Evolutionary conservation across 2,888 invertebrate genomes (phyloP), one percentile per base, ranked within the genome.

Genomic region (Portevinia maculata): DNA sequence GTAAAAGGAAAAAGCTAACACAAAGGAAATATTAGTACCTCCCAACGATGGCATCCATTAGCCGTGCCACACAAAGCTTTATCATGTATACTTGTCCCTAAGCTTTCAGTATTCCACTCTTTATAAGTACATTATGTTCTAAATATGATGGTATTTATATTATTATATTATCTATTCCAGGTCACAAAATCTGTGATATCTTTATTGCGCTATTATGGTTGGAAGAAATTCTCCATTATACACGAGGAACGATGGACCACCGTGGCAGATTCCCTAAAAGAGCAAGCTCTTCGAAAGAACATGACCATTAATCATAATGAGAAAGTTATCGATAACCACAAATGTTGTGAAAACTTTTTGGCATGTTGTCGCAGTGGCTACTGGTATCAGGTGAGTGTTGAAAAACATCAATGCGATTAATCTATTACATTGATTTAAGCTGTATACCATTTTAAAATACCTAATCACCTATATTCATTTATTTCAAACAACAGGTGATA

Each of bases 101-200:
- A n/a, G n/a, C n/a, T n/a, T n/a, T n/a, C n/a, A n/a, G n/a, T n/a
- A n/a, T n/a, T n/a, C n/a, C n/a, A n/a, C n/a, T n/a, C n/a, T n/a
- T 7, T n/a, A 37, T 13, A 11, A 4, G 32, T 7, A 37, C 1
- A n/a, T 0, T 13, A 39, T 37, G 7, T 4, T 37, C 1, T 37
- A 4, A 37, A 37, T 3, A 3, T 13, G 19, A 19, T 19, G 2
- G 13, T 28, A 9, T 15, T 57, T 46, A 1, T 32, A 11, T 46
- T 32, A 13, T 28, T 21, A 24, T 24, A 24, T 24, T 53, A 13
- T 24, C 13, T 3, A 1, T 91, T 91, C 52, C 90, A 97, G 95
- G 97, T 98, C 84, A 97, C 97, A 76, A 98, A 98, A 92, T 98
- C 98, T 52, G 95, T 99, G 86, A 94, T 99, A 90, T 95, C 98